phyloP scores from a whole-genome alignment of 1,140 invertebrate species.

The Chironomus tepperi region DNA sequence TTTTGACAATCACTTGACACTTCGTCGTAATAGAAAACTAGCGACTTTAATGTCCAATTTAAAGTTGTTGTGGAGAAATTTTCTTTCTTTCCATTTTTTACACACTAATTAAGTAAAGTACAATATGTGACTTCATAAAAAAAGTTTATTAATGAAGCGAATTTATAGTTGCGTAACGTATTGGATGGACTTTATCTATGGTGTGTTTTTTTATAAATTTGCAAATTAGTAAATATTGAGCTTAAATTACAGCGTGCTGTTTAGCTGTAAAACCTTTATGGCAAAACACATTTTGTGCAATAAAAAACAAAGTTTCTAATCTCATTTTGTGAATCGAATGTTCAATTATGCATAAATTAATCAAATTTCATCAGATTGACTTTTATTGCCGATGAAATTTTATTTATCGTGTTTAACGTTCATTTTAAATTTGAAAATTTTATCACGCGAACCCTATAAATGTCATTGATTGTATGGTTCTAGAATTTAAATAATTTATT shows the following conservation, averaged over 20 bases:
- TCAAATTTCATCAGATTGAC: neutral
- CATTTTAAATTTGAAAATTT: neutral
- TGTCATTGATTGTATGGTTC: neutral
- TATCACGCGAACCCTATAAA: neutral
- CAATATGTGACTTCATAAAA: neutral
- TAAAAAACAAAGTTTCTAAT: neutral
- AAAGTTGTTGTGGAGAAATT: neutral
- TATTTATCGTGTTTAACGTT: too few relatives aligned
- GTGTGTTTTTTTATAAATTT: neutral
- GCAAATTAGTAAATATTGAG: too few relatives aligned
- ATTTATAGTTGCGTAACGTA: neutral
- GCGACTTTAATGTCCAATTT: neutral
- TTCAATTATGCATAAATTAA: neutral
- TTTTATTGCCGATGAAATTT: neutral
- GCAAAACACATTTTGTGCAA: neutral
- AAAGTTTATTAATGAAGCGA: neutral
- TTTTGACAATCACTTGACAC: conserved; percentile 21
- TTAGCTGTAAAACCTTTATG: neutral
- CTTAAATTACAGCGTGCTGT: neutral
- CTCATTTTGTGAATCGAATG: neutral
- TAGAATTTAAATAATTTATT: neutral
- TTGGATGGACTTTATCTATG: neutral
- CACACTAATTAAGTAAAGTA: neutral
- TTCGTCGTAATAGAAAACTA: neutral
- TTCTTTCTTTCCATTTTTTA: too few relatives aligned